Conservation (phyloP, 2,113 vertebrate genomes). For the Serilophus lunatus region DNA sequence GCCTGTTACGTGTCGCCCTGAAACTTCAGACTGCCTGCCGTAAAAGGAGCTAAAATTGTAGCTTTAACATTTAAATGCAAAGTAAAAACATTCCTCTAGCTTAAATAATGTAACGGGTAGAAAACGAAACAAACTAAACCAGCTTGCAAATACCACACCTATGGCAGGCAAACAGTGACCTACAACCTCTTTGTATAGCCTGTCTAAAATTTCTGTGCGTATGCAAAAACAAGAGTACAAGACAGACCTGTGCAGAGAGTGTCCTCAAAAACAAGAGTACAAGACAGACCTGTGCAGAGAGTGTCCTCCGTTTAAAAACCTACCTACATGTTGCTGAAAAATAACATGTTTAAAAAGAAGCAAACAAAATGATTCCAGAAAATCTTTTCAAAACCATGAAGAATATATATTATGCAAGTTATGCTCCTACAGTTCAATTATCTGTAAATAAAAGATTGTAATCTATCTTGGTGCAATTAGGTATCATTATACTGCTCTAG, state of each 20-base stretch:
- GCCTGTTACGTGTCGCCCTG: fast-evolving
- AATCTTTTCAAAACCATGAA: neutral
- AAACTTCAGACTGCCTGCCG: neutral
- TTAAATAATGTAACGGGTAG: neutral
- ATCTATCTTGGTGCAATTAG: neutral
- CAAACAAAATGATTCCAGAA: neutral
- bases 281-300: neutral
- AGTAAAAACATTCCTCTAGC: neutral
- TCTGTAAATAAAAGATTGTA: neutral
- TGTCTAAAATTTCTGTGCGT: too few relatives aligned
- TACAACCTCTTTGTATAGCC: neutral
- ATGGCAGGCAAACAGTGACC: neutral
- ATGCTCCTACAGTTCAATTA: neutral
- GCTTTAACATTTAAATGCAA: neutral
- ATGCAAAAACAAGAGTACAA: neutral
- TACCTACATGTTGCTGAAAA: neutral
- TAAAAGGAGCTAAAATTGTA: neutral
- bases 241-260: neutral
- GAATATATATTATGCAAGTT: too few relatives aligned
- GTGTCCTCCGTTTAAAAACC: neutral
- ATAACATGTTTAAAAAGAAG: neutral
- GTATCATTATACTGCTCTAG: neutral
- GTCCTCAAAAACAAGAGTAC: too few relatives aligned
- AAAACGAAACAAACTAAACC: neutral
- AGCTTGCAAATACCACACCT: neutral